These are phyloP conservation scores for Eupithecia pulchellata DNA, from an alignment of 2,888 invertebrate species.

Conservation along the genomic window DNA sequence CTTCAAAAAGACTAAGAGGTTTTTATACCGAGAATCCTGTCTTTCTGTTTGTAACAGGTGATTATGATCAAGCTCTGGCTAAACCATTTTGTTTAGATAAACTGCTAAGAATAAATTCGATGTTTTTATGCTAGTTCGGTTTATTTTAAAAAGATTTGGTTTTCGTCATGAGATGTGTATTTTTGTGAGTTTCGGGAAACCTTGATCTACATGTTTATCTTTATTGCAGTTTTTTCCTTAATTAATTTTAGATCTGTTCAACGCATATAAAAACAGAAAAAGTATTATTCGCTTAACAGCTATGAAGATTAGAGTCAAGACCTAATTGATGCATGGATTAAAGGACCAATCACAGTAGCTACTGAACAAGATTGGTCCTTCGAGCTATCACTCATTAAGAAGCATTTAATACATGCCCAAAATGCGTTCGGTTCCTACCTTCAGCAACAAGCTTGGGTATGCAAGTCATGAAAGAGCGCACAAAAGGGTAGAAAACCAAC, in stretches of 20 bases:
- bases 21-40: slow-evolving; percentile 27
- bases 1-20: slow-evolving; percentile 10
- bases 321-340: not conserved
- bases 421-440: too few relatives aligned
- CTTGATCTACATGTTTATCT: slow-evolving; percentile 5
- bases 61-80: slow-evolving; percentile 50
- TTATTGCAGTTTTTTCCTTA: slow-evolving; percentile 4
- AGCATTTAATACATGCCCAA: too few relatives aligned
- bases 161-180: slow-evolving; percentile 42
- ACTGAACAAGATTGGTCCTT: not conserved
- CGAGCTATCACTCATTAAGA: too few relatives aligned
- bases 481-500: too few relatives aligned
- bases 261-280: not conserved
- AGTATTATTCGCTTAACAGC: not conserved
- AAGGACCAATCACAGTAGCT: not conserved
- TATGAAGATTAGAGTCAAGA: not conserved
- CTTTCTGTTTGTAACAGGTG: slow-evolving; percentile 43
- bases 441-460: too few relatives aligned
- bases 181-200: not conserved
- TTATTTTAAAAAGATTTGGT: slow-evolving; percentile 54
- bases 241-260: not conserved
- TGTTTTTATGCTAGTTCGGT: slow-evolving; percentile 56
- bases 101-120: slow-evolving; percentile 60
- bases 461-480: too few relatives aligned
- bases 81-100: slow-evolving; percentile 58